Percentiles rank a stretch among this genome's conserved stretches.
Conservation (phyloP, 53 echinoderm and acorn worm species). For the Temnopleurus reevesii region DNA sequence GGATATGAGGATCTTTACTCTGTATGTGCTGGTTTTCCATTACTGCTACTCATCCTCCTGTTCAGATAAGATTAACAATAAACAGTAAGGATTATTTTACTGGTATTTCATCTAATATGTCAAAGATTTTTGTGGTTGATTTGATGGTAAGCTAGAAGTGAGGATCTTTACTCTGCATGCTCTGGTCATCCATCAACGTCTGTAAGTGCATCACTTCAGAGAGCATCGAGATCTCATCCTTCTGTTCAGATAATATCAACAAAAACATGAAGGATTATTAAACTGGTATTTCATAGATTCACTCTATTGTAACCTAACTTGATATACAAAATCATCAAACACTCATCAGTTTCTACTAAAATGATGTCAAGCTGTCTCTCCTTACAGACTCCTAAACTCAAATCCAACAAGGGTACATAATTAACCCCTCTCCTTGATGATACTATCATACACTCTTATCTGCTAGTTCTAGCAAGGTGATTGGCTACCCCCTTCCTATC, state of each 20-base stretch:
- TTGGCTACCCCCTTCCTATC: too few species aligned
- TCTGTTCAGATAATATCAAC: conserved; percentile 52
- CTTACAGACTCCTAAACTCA: too few species aligned
- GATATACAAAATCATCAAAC: too few species aligned
- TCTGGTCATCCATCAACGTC: conserved; percentile 78
- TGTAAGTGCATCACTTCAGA: conserved; percentile 83
- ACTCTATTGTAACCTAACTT: too few species aligned
- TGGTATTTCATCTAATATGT: neutral
- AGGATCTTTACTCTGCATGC: conserved; percentile 81
- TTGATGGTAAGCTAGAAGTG: conserved; percentile 79
- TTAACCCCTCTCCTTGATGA: conserved; percentile 91
- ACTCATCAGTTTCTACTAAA: too few species aligned
- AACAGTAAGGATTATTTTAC: too few species aligned
- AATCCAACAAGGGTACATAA: conserved; percentile 83
- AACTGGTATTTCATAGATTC: neutral
- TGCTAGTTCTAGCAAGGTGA: conserved; percentile 82
- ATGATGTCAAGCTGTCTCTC: too few species aligned
- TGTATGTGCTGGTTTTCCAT: conserved; percentile 75
- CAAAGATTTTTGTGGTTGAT: too few species aligned
- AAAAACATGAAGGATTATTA: neutral
- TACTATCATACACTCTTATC: conserved; percentile 82
- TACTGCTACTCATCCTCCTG: conserved; percentile 92
- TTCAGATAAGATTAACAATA: neutral
- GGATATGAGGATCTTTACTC: conserved; percentile 81
- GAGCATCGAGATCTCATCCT: conserved; percentile 94